phyloP scores from a whole-genome alignment of 2,888 invertebrate species.

The Drosophila longiperda region DNA sequence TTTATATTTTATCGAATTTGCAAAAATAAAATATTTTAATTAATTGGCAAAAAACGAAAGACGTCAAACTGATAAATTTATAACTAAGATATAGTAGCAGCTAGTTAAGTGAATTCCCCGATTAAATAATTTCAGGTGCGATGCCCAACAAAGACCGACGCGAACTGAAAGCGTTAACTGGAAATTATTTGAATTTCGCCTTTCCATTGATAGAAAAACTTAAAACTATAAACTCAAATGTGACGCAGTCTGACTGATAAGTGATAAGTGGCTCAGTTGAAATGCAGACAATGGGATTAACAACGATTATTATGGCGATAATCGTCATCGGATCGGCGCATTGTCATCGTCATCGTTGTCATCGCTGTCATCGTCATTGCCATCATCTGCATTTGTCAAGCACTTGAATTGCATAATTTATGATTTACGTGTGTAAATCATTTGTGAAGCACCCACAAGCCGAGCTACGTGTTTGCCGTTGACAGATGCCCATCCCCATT shows the following conservation, averaged over 20 bases:
- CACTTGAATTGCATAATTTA: conserved; percentile 76
- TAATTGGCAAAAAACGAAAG: conserved; percentile 39
- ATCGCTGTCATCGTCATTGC: conserved; percentile 14
- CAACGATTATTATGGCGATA: conserved; percentile 13
- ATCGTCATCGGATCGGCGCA: conserved; percentile 20
- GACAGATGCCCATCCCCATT: conserved; percentile 46
- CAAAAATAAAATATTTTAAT: conserved; percentile 61
- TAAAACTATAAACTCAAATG: conserved; percentile 33
- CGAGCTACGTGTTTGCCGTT: conserved; percentile 40
- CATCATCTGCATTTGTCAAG: conserved; percentile 73
- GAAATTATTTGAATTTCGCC: conserved; percentile 57
- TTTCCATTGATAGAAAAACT: conserved; percentile 44
- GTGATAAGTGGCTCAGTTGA: conserved; percentile 14
- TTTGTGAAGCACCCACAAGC: conserved; percentile 64
- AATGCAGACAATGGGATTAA: conserved; percentile 5
- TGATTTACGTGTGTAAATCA: conserved; percentile 79
- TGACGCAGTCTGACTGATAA: conserved; percentile 36
- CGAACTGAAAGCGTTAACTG: conserved; percentile 59
- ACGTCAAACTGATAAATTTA: conserved; percentile 42
- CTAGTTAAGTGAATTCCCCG: conserved; percentile 47
- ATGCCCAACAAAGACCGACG: conserved; percentile 70
- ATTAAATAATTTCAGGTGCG: conserved; percentile 54
- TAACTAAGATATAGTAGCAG: conserved; percentile 16
- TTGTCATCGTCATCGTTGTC: conserved; percentile 25
- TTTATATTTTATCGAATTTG: conserved; percentile 39